phyloP scores from a whole-genome alignment of 2,113 vertebrate genomes.

The Shinisaurus crocodilurus region DNA sequence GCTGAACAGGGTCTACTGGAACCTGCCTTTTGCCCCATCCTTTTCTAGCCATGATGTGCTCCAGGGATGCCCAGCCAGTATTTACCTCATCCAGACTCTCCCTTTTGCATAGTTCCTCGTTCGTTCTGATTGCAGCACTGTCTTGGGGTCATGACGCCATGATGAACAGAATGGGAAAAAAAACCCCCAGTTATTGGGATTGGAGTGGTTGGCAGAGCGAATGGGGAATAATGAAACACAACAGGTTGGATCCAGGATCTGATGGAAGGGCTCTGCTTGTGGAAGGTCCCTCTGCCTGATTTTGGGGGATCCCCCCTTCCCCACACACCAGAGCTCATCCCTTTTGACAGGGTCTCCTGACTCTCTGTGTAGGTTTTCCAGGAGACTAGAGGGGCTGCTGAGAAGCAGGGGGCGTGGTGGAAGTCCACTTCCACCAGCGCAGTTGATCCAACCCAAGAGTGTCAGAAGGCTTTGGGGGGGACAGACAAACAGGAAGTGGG shows the following conservation, averaged over 20 bases:
- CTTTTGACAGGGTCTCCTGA: too few species aligned
- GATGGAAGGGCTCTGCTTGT: too few species aligned
- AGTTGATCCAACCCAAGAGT: not conserved
- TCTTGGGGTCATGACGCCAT: not conserved
- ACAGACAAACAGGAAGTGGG: not conserved
- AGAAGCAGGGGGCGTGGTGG: too few species aligned
- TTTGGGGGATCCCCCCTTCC: too few species aligned
- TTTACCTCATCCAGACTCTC: constrained; percentile 19
- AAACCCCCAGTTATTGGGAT: not conserved
- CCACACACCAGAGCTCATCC: too few species aligned
- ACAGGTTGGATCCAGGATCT: too few species aligned
- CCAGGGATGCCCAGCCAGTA: not conserved
- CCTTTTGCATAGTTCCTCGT: not conserved
- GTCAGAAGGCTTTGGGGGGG: not conserved
- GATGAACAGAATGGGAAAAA: not conserved
- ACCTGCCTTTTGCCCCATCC: not conserved
- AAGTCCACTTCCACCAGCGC: too few species aligned
- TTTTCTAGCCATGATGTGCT: not conserved
- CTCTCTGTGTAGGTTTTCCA: too few species aligned
- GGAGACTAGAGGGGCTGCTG: too few species aligned
- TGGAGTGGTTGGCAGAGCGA: not conserved
- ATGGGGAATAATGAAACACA: not conserved
- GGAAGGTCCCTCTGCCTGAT: too few species aligned
- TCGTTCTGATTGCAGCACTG: not conserved
- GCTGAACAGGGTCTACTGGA: not conserved